phyloP scores from a whole-genome alignment of 2,888 invertebrate species.

The Caenorhabditis becei region DNA sequence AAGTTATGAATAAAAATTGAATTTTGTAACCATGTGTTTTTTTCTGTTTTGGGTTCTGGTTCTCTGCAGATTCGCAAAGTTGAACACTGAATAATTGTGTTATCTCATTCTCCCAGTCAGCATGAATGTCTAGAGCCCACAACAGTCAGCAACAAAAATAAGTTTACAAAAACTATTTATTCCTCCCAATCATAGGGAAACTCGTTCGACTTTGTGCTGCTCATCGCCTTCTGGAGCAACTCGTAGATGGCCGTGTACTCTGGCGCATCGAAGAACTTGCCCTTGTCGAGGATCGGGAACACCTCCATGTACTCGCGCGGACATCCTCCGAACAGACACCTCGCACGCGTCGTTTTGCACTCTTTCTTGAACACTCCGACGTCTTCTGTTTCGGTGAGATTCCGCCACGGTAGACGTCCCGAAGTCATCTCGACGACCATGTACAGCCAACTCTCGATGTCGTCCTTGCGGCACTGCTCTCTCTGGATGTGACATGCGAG shows the following conservation, averaged over 20 bases:
- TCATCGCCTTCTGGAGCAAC: slow-evolving; percentile 69
- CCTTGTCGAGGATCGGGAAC: slow-evolving; percentile 69
- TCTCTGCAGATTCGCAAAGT: too few relatives aligned
- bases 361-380: slow-evolving; percentile 75
- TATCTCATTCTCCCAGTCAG: too few relatives aligned
- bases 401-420: slow-evolving; percentile 72
- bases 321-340: slow-evolving; percentile 74
- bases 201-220: slow-evolving; percentile 66
- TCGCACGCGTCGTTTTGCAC: slow-evolving; percentile 59
- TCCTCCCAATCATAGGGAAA: slow-evolving; percentile 74
- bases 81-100: too few relatives aligned
- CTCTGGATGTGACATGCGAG: slow-evolving; percentile 71
- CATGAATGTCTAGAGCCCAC: too few relatives aligned
- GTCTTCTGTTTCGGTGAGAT: slow-evolving; percentile 69
- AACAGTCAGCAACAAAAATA: too few relatives aligned
- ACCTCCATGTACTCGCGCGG: slow-evolving; percentile 72
- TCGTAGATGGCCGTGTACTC: slow-evolving; percentile 73
- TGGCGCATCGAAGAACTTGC: slow-evolving; percentile 76
- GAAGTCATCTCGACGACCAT: slow-evolving; percentile 72
- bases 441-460: slow-evolving; percentile 77
- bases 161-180: slow-evolving; percentile 8
- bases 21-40: too few relatives aligned
- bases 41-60: too few relatives aligned
- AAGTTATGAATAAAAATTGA: too few relatives aligned
- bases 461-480: slow-evolving; percentile 75